These are phyloP conservation scores for Stratiomys singularior DNA, from an alignment of 2,888 invertebrate genomes.

Conservation along the genomic window DNA sequence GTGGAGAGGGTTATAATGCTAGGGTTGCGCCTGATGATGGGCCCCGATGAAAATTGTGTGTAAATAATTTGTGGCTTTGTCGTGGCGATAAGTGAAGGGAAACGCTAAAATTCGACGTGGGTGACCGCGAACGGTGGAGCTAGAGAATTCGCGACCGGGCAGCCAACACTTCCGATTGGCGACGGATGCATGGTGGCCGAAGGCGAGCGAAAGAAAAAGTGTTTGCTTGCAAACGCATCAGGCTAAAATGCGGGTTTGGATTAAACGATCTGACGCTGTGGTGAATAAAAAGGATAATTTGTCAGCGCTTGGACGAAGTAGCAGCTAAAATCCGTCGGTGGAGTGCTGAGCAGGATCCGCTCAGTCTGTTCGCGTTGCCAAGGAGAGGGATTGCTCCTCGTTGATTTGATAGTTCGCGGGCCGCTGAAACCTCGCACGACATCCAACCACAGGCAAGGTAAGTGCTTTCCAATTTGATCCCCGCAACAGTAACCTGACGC, in stretches of 20 bases:
- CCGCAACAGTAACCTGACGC: not conserved
- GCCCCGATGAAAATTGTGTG: not conserved
- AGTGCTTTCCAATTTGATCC: not conserved
- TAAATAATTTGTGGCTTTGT: not conserved
- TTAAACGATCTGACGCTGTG: not conserved
- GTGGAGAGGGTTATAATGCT: conserved; percentile 12
- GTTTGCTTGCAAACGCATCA: conserved; percentile 10
- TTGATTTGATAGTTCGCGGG: not conserved
- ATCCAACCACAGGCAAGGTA: conserved; percentile 4
- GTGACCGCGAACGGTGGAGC: conserved; percentile 3
- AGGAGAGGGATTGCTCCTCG: not conserved
- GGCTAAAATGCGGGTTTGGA: conserved; percentile 48
- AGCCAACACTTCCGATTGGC: not conserved
- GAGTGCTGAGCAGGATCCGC: not conserved
- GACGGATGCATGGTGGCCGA: conserved; percentile 21
- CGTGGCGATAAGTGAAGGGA: not conserved
- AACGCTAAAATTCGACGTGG: conserved; percentile 7
- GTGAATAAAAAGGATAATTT: not conserved
- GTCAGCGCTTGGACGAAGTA: not conserved
- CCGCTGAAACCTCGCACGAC: not conserved
- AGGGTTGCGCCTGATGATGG: conserved; percentile 7
- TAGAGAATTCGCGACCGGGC: not conserved
- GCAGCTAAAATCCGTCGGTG: not conserved
- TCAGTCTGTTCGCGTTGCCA: not conserved
- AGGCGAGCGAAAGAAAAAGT: conserved; percentile 21